These are phyloP conservation scores for Tetramorium alpestre DNA, from an alignment of 1,140 invertebrate genomes.

Conservation along the genomic window DNA sequence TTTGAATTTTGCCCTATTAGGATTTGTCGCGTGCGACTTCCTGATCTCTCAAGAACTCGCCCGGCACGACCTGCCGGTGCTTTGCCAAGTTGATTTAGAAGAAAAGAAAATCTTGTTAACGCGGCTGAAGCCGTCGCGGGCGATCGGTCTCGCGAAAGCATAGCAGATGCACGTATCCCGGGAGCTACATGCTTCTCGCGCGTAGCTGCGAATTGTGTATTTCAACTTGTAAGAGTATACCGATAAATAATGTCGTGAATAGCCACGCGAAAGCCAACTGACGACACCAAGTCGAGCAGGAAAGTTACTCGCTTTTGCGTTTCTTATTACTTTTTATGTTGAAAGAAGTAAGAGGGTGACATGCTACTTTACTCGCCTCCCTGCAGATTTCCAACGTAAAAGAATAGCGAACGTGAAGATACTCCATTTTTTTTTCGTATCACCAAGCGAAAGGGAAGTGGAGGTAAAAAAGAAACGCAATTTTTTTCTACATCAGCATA, in stretches of 20 bases:
- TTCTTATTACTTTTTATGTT: neutral
- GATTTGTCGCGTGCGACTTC: neutral
- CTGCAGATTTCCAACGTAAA: neutral
- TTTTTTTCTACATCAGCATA: neutral
- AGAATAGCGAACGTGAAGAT: neutral
- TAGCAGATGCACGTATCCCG: neutral
- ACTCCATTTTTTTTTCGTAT: slow-evolving; percentile 5
- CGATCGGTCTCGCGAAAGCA: neutral
- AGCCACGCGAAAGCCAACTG: slow-evolving; percentile 1
- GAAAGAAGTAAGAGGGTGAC: neutral
- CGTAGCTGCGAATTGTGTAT: neutral
- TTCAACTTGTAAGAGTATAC: neutral
- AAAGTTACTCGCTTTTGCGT: slow-evolving; percentile 14
- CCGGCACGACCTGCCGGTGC: neutral
- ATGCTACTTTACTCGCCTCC: neutral
- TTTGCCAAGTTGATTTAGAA: neutral
- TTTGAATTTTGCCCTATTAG: neutral
- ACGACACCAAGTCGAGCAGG: neutral
- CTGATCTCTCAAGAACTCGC: neutral
- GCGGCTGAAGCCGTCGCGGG: neutral
- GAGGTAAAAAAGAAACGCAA: neutral
- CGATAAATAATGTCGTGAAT: slow-evolving; percentile 46
- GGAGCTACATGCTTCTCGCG: neutral
- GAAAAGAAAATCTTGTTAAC: slow-evolving; percentile 7
- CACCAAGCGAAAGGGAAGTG: neutral